A percentile compares a stretch with the other conserved stretches of the same genome.
Evolutionary conservation across 2,797 vertebrate species (phyloP).

Genomic region (Geotrypetes seraphini): DNA sequence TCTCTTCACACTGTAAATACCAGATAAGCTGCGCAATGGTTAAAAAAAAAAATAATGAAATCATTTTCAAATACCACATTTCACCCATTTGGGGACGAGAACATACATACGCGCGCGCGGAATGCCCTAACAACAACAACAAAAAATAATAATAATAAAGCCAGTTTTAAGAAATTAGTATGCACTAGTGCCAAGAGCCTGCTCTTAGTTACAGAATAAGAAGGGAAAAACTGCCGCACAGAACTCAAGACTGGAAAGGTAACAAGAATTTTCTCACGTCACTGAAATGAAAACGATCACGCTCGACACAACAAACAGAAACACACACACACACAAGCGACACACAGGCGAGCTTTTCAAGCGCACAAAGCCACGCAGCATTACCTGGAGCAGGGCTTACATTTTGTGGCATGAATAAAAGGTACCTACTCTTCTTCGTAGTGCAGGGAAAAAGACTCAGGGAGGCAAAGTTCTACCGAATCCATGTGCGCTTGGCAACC

Average conservation of each 20-base stretch:
- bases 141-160: too few species aligned
- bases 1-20: constrained; percentile 35
- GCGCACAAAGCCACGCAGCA: constrained; percentile 24
- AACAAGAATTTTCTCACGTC: constrained; percentile 44
- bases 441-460: constrained; percentile 96
- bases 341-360: too few species aligned
- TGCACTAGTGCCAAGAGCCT: constrained; percentile 46
- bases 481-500: constrained; percentile 92
- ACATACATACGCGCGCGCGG: too few species aligned
- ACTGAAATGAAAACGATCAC: constrained; percentile 36
- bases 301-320: constrained; percentile 38
- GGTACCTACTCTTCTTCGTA: constrained; percentile 99
- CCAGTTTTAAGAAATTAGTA: constrained; percentile 48
- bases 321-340: constrained; percentile 30
- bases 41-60: too few species aligned
- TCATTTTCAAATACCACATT: constrained; percentile 33
- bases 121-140: constrained; percentile 14
- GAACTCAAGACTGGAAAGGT: constrained; percentile 41
- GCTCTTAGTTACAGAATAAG: constrained; percentile 52
- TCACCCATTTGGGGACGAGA: too few species aligned
- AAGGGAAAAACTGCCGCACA: constrained; percentile 45
- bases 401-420: constrained; percentile 39
- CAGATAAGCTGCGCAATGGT: constrained; percentile 25
- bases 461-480: constrained; percentile 95
- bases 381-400: constrained; percentile 19